Base-by-base conservation (phyloP, 2,113 vertebrate species). In the Loxodonta africana region DNA sequence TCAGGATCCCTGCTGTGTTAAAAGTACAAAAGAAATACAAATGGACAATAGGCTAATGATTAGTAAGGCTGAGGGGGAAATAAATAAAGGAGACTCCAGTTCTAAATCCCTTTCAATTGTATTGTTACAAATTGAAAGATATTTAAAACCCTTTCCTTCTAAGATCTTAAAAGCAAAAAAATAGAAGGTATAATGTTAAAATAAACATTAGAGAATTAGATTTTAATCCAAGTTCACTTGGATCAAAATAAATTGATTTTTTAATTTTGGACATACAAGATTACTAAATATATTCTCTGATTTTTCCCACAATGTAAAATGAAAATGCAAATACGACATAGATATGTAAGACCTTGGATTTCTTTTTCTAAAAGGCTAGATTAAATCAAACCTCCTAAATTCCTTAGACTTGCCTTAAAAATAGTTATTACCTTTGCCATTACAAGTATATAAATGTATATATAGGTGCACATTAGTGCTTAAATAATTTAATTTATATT, bases 381-480 rank as follows among this genome's bases (percentile, higher is more conserved):
- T 71, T 90, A 90, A 90, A 90, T 60, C 62, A 90, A 90, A 78
- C 48, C 17, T 69, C 15, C 51, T 91, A 91, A 86, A 73, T 86
- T 51, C 86, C 2, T 51, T 62, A 60, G 12, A 48, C 8, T 65
- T 88, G 69, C 69, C 71, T 83, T 95, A 87, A 26, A 60, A n/a
- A 90, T 23, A 83, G 26, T 57, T 76, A 65, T 53, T 83, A 83
- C 17, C n/a, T 88, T 83, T 76, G 77, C 4, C 28, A 76, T 83
- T 92, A 95, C 87, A 17, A 67, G 11, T 2, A 74, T 28, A 23
- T 82, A 88, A 63, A 88, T 48, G 25, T 67, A 25, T 46, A 65
- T 51, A 73, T 53, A 3, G 18, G 21, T 6, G 23, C 20, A 73
- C 33, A 91, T 76, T 15, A 11, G 4, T 83, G 21, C 87, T 76